Percentiles rank a stretch among this genome's conserved stretches.
phyloP scores from a whole-genome alignment of 2,113 vertebrate species.

The Oenanthe melanoleuca region DNA sequence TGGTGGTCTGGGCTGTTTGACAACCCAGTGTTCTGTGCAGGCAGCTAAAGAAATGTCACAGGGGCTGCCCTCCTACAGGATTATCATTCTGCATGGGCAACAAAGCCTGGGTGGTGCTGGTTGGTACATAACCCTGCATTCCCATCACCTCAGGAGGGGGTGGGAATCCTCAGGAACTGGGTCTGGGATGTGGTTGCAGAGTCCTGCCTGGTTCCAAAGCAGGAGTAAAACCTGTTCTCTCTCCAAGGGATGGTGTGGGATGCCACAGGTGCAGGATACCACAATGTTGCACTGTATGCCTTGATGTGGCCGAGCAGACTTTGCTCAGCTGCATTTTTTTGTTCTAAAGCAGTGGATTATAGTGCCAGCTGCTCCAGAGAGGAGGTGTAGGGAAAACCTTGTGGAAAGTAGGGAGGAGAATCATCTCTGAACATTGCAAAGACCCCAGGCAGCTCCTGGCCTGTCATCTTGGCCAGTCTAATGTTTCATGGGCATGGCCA shows the following conservation, averaged over 20 bases:
- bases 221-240: not conserved
- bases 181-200: not conserved
- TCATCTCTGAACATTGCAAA: not conserved
- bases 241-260: not conserved
- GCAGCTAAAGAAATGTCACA: not conserved
- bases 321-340: not conserved
- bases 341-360: not conserved
- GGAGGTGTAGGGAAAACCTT: not conserved
- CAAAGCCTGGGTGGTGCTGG: not conserved
- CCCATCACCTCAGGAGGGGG: not conserved
- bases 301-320: not conserved
- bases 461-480: not conserved
- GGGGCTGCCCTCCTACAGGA: not conserved
- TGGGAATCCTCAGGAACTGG: not conserved
- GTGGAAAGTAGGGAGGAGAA: not conserved
- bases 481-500: not conserved
- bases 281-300: accelerated
- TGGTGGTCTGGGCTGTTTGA: not conserved
- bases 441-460: not conserved
- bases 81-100: not conserved
- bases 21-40: not conserved
- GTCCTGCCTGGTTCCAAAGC: not conserved
- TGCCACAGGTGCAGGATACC: not conserved
- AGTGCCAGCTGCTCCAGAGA: not conserved
- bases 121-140: accelerated